Evolutionary conservation across 2,113 vertebrate species (phyloP).

Genomic region (Cricetomys ansorgei): DNA sequence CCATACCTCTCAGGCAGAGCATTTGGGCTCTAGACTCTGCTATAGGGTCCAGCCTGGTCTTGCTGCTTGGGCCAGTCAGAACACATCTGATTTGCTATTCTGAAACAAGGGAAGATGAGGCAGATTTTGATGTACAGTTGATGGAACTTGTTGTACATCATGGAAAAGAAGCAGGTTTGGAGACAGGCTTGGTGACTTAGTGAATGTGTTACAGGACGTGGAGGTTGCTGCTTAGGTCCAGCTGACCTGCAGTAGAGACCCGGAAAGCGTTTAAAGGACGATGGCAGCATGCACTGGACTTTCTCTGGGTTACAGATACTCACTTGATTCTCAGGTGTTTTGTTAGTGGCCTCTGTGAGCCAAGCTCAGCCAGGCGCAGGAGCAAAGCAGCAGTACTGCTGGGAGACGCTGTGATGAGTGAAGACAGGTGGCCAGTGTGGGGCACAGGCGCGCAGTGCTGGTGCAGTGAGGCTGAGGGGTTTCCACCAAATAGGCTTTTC

Average conservation of each 20-base stretch:
- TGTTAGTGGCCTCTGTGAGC: background rate
- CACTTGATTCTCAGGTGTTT: background rate
- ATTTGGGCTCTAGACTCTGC: background rate
- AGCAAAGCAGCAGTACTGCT: background rate
- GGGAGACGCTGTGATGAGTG: background rate
- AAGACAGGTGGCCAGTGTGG: background rate
- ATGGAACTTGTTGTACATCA: background rate
- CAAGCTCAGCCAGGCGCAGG: background rate
- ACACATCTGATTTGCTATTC: background rate
- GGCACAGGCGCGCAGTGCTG: background rate
- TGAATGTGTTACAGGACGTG: background rate
- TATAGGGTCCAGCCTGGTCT: background rate
- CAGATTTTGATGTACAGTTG: background rate
- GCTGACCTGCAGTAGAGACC: background rate
- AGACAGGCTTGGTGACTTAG: background rate
- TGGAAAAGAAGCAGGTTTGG: background rate
- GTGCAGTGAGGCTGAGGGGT: fast-evolving
- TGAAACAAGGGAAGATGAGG: background rate
- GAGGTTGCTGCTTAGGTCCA: background rate
- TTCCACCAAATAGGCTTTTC: background rate
- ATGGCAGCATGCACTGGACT: background rate
- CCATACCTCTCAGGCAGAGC: background rate
- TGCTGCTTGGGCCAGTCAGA: background rate
- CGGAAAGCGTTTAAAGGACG: background rate
- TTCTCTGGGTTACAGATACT: background rate